A percentile compares a stretch with the other conserved stretches of the same genome.
Evolutionary conservation across 2,888 invertebrate genomes (phyloP).

Genomic region (Trileptium ribeirensis): DNA sequence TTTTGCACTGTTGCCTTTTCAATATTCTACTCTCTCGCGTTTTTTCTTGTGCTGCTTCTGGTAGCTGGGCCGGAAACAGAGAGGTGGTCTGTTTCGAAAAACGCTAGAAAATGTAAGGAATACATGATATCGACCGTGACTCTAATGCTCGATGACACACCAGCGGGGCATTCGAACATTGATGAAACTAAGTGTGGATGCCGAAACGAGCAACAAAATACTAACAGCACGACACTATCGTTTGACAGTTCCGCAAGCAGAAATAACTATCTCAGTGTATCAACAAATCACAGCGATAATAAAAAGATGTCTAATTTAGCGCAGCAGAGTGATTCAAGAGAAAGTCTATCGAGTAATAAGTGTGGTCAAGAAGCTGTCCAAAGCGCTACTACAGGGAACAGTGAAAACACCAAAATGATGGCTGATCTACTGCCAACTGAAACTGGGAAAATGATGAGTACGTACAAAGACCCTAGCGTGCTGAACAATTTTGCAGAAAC

Average conservation of each 20-base stretch:
- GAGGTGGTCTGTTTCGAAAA: constrained; percentile 32
- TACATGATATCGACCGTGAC: background rate
- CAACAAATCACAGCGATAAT: background rate
- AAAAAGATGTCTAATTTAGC: background rate
- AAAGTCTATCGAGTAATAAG: background rate
- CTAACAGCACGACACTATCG: background rate
- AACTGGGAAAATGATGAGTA: no score
- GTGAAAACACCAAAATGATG: no score
- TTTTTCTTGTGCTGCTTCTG: constrained; percentile 44
- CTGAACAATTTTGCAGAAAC: background rate
- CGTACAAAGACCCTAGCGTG: no score
- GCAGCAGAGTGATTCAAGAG: no score
- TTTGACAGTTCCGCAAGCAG: background rate
- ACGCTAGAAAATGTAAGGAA: no score
- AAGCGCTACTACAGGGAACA: background rate
- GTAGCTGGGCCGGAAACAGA: constrained; percentile 43
- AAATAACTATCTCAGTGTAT: background rate
- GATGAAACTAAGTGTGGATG: no score
- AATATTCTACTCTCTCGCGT: constrained; percentile 42
- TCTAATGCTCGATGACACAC: background rate
- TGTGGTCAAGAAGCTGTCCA: background rate
- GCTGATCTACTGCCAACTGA: no score
- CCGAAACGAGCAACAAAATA: background rate
- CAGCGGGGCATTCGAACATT: background rate
- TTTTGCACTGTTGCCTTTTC: constrained; percentile 48